Percentiles rank a stretch among this genome's conserved stretches.
Conservation (phyloP, 2,113 vertebrate genomes). For the Spea multiplicata region DNA sequence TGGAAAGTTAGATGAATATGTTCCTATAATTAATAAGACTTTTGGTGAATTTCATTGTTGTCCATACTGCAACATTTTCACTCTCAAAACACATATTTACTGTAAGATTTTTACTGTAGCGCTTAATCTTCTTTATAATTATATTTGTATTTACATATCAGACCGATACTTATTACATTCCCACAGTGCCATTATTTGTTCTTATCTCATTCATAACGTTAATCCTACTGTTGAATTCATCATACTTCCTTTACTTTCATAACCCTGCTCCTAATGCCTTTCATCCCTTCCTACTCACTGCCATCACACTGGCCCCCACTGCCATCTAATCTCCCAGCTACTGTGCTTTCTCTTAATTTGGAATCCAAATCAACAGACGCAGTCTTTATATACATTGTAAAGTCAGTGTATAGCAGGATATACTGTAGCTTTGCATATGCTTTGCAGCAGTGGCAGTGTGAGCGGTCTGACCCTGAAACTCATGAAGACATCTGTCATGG, state of each 20-base stretch:
- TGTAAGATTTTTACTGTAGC: too few relatives aligned
- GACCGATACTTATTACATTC: too few relatives aligned
- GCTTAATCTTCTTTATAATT: too few relatives aligned
- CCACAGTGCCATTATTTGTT: too few relatives aligned
- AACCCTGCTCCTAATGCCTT: background rate
- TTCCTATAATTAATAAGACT: too few relatives aligned
- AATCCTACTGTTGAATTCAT: background rate
- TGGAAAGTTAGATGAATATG: too few relatives aligned
- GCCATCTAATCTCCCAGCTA: slow-evolving; percentile 1
- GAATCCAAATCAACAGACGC: background rate
- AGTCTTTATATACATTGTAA: background rate
- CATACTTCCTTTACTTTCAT: background rate
- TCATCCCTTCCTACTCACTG: background rate
- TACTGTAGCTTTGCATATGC: slow-evolving; percentile 29
- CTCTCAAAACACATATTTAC: too few relatives aligned
- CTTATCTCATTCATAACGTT: background rate
- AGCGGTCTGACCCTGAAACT: slow-evolving; percentile 93
- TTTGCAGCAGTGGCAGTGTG: slow-evolving; percentile 89
- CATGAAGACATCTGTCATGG: slow-evolving; percentile 89
- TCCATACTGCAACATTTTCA: too few relatives aligned
- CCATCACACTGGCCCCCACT: background rate
- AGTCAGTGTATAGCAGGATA: background rate
- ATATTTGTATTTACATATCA: too few relatives aligned
- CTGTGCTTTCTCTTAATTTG: background rate
- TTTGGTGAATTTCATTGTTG: too few relatives aligned